Conservation (phyloP, 2,888 invertebrate genomes). For the Lottia gigantea region DNA sequence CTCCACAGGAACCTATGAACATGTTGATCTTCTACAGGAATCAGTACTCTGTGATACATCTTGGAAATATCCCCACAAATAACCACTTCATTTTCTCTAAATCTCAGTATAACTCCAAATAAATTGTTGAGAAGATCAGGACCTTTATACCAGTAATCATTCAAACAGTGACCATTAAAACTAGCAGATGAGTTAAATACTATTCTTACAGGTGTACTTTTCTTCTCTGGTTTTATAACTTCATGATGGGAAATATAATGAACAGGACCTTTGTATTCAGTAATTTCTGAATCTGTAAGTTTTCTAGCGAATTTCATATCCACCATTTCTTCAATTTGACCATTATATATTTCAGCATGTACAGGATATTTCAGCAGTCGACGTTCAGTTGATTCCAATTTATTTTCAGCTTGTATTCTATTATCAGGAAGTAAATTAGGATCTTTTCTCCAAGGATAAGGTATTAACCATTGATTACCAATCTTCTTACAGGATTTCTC, state of each 20-base stretch:
- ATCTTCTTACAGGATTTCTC: not conserved
- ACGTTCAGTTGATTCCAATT: slow-evolving; percentile 16
- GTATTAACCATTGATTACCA: not conserved
- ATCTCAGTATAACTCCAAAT: slow-evolving; percentile 3
- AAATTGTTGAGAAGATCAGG: slow-evolving; percentile 10
- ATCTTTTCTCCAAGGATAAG: not conserved
- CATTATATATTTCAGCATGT: not conserved
- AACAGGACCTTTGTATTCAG: not conserved
- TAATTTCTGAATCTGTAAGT: not conserved
- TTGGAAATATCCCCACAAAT: slow-evolving; percentile 14
- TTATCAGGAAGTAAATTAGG: not conserved
- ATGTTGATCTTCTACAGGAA: slow-evolving; percentile 16
- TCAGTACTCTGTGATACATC: slow-evolving; percentile 20
- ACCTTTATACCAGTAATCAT: slow-evolving; percentile 16
- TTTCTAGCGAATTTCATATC: not conserved
- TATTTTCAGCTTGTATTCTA: not conserved
- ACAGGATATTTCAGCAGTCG: not conserved
- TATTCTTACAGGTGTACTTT: not conserved
- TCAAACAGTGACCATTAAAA: not conserved
- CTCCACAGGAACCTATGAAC: slow-evolving; percentile 21
- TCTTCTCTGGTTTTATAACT: slow-evolving; percentile 12
- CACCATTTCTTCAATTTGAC: slow-evolving; percentile 1
- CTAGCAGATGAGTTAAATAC: not conserved
- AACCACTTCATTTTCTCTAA: not conserved
- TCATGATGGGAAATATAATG: slow-evolving; percentile 22